Conservation (phyloP, 2,888 invertebrate genomes). For the Stenodera caucasica region DNA sequence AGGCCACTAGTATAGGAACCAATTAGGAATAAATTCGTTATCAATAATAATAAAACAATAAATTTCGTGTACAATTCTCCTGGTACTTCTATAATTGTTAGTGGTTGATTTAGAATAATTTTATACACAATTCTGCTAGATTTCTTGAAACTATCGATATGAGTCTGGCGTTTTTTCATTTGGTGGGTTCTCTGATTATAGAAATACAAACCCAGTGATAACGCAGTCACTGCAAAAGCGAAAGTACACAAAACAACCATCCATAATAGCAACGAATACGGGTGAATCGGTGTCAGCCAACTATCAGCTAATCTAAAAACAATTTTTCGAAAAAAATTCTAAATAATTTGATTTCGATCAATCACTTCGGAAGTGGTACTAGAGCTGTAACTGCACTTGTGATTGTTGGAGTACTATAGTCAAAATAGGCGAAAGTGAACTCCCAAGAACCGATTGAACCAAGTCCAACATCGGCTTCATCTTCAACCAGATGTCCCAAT, state of each 20-base stretch:
- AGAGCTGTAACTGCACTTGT: background rate
- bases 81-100: conserved; percentile 32
- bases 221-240: background rate
- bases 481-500: conserved; percentile 62
- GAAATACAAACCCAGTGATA: background rate
- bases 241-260: background rate
- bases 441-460: conserved; percentile 46
- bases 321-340: background rate
- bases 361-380: conserved; percentile 57
- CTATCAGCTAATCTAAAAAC: conserved; percentile 56
- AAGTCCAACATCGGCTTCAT: conserved; percentile 63
- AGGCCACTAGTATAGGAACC: conserved; percentile 69
- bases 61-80: conserved; percentile 53
- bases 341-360: background rate
- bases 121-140: background rate
- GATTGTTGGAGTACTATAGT: background rate
- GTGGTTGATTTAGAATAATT: background rate
- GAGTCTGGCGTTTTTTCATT: background rate
- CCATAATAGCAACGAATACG: conserved; percentile 55
- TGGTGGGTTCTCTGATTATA: background rate
- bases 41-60: conserved; percentile 37
- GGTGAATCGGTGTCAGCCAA: conserved; percentile 65
- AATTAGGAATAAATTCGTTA: conserved; percentile 63
- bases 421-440: background rate
- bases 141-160: background rate